A percentile compares a stretch with the other conserved stretches of the same genome.
phyloP scores from a whole-genome alignment of 1,140 invertebrate genomes.

The Thaumatotibia leucotreta region DNA sequence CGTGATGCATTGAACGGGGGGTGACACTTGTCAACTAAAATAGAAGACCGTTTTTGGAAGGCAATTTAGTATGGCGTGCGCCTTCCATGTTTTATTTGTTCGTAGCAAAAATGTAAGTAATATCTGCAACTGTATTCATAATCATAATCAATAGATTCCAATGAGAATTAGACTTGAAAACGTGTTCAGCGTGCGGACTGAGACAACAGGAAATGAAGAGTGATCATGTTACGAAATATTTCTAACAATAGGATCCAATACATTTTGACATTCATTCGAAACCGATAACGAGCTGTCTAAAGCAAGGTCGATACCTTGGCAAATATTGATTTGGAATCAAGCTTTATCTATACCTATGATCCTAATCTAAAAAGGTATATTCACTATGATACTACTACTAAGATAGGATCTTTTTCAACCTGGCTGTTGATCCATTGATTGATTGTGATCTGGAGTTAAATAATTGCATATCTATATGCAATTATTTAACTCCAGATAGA shows the following conservation, averaged over 20 bases:
- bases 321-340: conserved; percentile 5
- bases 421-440: not conserved
- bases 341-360: not conserved
- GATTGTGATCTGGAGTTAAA: too few relatives aligned
- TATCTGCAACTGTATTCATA: not conserved
- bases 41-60: too few relatives aligned
- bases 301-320: conserved; percentile 34
- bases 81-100: too few relatives aligned
- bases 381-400: not conserved
- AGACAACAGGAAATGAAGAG: not conserved
- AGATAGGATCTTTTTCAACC: not conserved
- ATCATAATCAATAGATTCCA: not conserved
- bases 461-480: conserved; percentile 3
- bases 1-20: too few relatives aligned
- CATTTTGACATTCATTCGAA: conserved; percentile 51
- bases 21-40: too few relatives aligned
- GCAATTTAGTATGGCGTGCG: too few relatives aligned
- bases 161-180: not conserved
- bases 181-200: too few relatives aligned
- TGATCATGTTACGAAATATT: conserved; percentile 24
- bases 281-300: conserved; percentile 52
- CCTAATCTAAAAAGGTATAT: not conserved
- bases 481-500: not conserved
- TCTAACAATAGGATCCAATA: conserved; percentile 45
- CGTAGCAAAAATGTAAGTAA: too few relatives aligned